Evolutionary conservation across 1,140 invertebrate genomes (phyloP).

Genomic region (Pseudomyrmex gracilis): DNA sequence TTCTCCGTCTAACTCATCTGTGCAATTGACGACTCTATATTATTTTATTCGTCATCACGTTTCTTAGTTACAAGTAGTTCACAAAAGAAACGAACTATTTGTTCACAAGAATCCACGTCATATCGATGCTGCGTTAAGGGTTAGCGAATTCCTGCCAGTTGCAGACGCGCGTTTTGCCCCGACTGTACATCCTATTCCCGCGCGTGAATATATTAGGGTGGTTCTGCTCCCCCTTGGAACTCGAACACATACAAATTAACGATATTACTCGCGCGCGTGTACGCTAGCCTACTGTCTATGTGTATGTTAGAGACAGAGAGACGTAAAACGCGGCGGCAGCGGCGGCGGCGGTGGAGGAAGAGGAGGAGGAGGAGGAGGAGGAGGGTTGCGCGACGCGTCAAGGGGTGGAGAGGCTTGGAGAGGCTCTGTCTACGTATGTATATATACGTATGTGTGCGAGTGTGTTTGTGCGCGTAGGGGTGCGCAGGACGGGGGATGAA

Average conservation of each 20-base stretch:
- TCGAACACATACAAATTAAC: constrained; percentile 84
- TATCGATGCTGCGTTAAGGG: constrained; percentile 28
- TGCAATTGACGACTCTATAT: too few species aligned
- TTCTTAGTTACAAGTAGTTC: background rate
- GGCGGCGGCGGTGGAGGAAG: constrained; percentile 39
- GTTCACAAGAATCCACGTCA: background rate
- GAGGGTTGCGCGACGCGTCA: constrained; percentile 62
- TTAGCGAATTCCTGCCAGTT: constrained; percentile 61
- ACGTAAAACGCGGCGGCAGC: constrained; percentile 70
- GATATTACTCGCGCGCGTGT: constrained; percentile 81
- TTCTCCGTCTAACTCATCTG: too few species aligned
- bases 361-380: background rate
- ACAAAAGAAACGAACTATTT: constrained; percentile 37
- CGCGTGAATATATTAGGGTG: constrained; percentile 84
- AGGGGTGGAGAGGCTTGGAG: constrained; percentile 67
- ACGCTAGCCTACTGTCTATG: constrained; percentile 75
- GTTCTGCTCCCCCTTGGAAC: constrained; percentile 82
- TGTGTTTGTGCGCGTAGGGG: constrained; percentile 39
- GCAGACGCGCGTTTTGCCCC: constrained; percentile 78
- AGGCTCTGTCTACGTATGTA: constrained; percentile 39
- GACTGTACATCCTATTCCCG: constrained; percentile 81
- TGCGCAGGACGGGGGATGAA: constrained; percentile 78
- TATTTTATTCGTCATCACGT: background rate
- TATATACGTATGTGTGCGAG: background rate
- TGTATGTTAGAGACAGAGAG: constrained; percentile 73